Evolutionary conservation across 2,113 vertebrate genomes (phyloP), one percentile per base, ranked within the genome.

Genomic region (Oryzias woworae): DNA sequence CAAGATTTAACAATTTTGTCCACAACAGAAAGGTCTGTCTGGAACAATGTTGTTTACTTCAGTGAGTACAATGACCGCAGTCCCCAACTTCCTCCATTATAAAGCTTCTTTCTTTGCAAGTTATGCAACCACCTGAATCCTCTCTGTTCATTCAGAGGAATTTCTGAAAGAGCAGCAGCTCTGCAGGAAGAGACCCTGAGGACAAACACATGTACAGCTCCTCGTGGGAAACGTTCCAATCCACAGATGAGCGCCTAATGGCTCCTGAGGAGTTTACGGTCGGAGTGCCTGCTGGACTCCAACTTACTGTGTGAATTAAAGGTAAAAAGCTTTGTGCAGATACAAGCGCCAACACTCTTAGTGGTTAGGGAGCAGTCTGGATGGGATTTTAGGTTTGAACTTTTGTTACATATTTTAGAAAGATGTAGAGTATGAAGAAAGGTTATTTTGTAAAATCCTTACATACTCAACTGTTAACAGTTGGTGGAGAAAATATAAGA

Each of bases 91-190:
- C 44, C 49, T 63, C 61, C 18, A 16, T 31, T 58, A 50, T 50
- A 22, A 42, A 10, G 17, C 28, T 44, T 63, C 59, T 67, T 60
- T 66, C 70, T 67, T 49, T 70, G 49, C 17, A 23, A 57, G 60
- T 90, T 88, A 84, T 48, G 66, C 69, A 89, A 90, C 76, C 23
- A 45, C 14, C 44, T 49, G 74, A 80, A 84, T 78, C 66, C 64
- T 67, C 72, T 75, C 71, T 61, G 64, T 80, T 87, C 81, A 80
- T 74, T 80, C 73, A 66, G 75, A 84, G 59, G 71, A 61, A 80
- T 74, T 71, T 78, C 42, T 66, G 46, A 83, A 83, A 81, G 79
- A 57, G 62, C 62, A 85, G 65, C 62, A 67, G 69, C 54, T 63
- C 65, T 18, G 67, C 77, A 83, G 75, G 77, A 80, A 67, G 71